These are phyloP conservation scores for Atractosteus spatula DNA, from an alignment of 2,113 vertebrate species.

Conservation along the genomic window DNA sequence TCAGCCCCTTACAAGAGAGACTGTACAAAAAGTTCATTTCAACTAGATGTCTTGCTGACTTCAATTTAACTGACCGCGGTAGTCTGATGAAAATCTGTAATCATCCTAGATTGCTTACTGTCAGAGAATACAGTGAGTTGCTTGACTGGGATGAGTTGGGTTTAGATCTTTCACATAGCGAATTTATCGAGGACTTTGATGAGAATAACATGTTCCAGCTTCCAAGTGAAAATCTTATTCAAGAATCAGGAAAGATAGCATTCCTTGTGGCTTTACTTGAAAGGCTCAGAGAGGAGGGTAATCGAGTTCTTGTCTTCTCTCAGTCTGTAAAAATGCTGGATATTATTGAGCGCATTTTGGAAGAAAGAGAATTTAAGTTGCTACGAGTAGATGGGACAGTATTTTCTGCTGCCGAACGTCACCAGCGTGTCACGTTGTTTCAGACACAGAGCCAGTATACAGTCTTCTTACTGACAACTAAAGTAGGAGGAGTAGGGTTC, in stretches of 20 bases:
- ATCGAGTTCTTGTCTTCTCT: conserved; percentile 72
- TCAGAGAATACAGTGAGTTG: conserved; percentile 55
- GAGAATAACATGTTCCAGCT: conserved; percentile 34
- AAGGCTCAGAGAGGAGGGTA: conserved; percentile 63
- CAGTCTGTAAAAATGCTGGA: conserved; percentile 75
- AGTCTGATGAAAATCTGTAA: conserved; percentile 76
- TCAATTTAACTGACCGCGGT: conserved; percentile 62
- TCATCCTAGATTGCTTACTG: conserved; percentile 70
- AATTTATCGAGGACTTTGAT: not conserved
- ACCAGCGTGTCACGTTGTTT: conserved; percentile 64
- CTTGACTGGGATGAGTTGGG: conserved; percentile 42
- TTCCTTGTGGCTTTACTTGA: conserved; percentile 67
- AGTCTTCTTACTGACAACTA: conserved; percentile 71
- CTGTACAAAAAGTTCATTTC: conserved; percentile 73
- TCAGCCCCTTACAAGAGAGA: conserved; percentile 66
- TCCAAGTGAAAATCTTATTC: conserved; percentile 54
- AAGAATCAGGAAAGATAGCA: conserved; percentile 72
- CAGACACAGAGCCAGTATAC: conserved; percentile 54
- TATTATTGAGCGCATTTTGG: conserved; percentile 65
- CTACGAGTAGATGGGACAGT: conserved; percentile 66
- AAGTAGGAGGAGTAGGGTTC: conserved; percentile 70
- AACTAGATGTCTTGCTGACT: conserved; percentile 65
- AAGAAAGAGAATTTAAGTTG: conserved; percentile 42
- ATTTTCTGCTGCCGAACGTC: conserved; percentile 57
- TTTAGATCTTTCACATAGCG: not conserved